Percentiles rank a stretch among this genome's conserved stretches.
Conservation (phyloP, 2,888 invertebrate genomes). For the Caenorhabditis virilis region DNA sequence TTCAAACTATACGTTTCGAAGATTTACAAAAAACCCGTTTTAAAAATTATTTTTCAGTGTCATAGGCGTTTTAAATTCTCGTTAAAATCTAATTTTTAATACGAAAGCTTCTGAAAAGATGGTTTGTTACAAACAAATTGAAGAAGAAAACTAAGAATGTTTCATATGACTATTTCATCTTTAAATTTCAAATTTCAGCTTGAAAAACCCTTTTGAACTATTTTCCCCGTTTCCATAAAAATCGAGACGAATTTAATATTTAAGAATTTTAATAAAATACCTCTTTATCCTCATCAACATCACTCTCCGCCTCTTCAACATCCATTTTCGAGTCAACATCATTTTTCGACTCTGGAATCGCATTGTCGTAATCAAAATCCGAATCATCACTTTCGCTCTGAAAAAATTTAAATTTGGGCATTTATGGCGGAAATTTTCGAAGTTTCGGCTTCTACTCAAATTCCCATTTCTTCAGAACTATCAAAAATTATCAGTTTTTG, state of each 20-base stretch:
- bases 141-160: background rate
- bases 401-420: constrained; percentile 1
- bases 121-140: background rate
- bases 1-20: too few relatives aligned
- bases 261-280: constrained; percentile 6
- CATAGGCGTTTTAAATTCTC: too few relatives aligned
- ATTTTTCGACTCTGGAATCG: constrained; percentile 24
- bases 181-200: too few relatives aligned
- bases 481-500: too few relatives aligned
- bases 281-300: constrained; percentile 36
- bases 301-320: constrained; percentile 20
- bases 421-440: background rate
- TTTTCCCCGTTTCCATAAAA: background rate
- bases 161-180: too few relatives aligned
- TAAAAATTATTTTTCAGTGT: too few relatives aligned
- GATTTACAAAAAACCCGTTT: too few relatives aligned
- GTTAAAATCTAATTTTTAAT: too few relatives aligned
- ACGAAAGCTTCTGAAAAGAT: too few relatives aligned
- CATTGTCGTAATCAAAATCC: constrained; percentile 40
- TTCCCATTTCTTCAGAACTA: too few relatives aligned
- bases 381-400: constrained; percentile 37
- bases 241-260: background rate
- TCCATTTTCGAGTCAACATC: constrained; percentile 1
- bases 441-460: background rate
- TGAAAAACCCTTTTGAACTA: too few relatives aligned